A percentile compares a stretch with the other conserved stretches of the same genome.
These are phyloP conservation scores for Camptogramma bilineatum DNA, from an alignment of 2,888 invertebrate genomes.

Conservation along the genomic window DNA sequence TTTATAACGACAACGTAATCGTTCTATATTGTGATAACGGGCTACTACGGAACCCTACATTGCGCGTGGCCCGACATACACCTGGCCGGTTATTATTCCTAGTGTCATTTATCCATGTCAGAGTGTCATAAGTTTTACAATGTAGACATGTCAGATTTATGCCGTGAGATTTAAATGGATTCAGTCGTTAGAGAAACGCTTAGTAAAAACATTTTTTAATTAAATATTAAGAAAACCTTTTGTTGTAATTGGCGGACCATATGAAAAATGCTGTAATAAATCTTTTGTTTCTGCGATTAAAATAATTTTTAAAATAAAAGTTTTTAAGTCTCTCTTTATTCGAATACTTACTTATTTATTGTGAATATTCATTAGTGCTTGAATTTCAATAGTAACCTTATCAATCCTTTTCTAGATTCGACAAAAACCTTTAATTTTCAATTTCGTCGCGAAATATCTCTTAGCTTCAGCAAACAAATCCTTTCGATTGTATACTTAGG, in stretches of 20 bases:
- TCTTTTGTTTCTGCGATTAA: too few relatives aligned
- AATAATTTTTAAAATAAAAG: too few relatives aligned
- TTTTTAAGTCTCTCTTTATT: too few relatives aligned
- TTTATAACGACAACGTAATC: too few relatives aligned
- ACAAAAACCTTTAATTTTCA: constrained; percentile 7
- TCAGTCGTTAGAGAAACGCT: background rate
- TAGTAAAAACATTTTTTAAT: background rate
- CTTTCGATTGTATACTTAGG: constrained; percentile 40
- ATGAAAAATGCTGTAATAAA: too few relatives aligned
- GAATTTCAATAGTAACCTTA: background rate
- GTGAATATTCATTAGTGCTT: background rate
- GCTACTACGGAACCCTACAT: too few relatives aligned
- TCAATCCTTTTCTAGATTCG: background rate
- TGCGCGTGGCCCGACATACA: too few relatives aligned
- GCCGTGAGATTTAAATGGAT: constrained; percentile 19
- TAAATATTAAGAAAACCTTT: background rate
- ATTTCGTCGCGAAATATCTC: constrained; percentile 21
- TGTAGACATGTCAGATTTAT: constrained; percentile 34
- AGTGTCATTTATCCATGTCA: constrained; percentile 40
- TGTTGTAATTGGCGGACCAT: too few relatives aligned
- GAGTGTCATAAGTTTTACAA: constrained; percentile 35
- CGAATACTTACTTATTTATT: too few relatives aligned
- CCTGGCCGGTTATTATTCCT: too few relatives aligned
- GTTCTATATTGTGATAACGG: too few relatives aligned
- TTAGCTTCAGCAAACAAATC: constrained; percentile 25